Conservation (phyloP, 1,140 invertebrate genomes). For the Drosophila teissieri region DNA sequence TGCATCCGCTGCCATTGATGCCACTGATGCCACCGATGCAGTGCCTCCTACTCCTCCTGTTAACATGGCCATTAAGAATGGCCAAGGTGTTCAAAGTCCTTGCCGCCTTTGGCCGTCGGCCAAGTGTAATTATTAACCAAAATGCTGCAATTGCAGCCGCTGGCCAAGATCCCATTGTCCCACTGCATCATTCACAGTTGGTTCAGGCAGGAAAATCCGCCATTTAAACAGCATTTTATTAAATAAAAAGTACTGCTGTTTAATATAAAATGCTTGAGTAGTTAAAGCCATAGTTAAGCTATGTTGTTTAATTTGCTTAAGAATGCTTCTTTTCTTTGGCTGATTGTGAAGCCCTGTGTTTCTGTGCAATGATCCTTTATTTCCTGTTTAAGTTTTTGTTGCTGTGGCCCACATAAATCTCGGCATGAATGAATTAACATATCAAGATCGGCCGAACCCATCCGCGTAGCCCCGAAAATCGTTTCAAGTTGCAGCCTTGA, state of each 20-base stretch:
- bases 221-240: no score
- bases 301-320: no score
- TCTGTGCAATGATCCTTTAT: not conserved
- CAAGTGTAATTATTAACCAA: slow-evolving; percentile 31
- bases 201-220: not conserved
- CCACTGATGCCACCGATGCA: not conserved
- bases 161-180: not conserved
- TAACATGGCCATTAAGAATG: slow-evolving; percentile 46
- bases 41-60: slow-evolving; percentile 9
- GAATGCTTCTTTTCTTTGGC: no score
- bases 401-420: not conserved
- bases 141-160: slow-evolving; percentile 18
- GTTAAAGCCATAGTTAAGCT: no score
- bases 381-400: not conserved
- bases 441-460: slow-evolving; percentile 28
- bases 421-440: slow-evolving; percentile 31
- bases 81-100: slow-evolving; percentile 26
- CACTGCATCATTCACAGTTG: slow-evolving; percentile 3
- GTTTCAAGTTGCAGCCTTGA: slow-evolving; percentile 26
- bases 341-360: not conserved
- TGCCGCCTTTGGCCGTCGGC: slow-evolving; percentile 8
- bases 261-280: no score
- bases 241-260: not conserved
- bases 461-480: not conserved
- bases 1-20: not conserved